phyloP scores from a whole-genome alignment of 2,888 invertebrate species.

The Polia nebulosa region DNA sequence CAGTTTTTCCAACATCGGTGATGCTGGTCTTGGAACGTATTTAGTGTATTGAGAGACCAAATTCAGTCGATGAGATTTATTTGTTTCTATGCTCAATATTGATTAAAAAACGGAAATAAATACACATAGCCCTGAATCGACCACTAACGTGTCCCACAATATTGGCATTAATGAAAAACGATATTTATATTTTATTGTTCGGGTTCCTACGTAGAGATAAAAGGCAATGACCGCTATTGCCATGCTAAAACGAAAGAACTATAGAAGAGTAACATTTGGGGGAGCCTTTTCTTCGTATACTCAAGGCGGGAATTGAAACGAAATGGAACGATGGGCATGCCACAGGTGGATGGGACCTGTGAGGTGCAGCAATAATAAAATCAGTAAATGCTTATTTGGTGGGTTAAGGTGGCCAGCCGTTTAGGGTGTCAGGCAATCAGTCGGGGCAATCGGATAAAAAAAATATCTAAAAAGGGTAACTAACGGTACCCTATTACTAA shows the following conservation, averaged over 20 bases:
- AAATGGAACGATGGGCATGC: background rate
- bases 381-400: background rate
- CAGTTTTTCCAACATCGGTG: too few species aligned
- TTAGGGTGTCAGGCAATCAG: too few species aligned
- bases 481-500: too few species aligned
- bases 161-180: too few species aligned
- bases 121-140: background rate
- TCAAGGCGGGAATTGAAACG: background rate
- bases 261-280: background rate
- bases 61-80: too few species aligned
- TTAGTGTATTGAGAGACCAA: too few species aligned
- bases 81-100: too few species aligned
- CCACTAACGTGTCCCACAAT: background rate
- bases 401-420: too few species aligned
- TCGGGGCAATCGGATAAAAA: too few species aligned
- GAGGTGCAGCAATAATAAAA: background rate
- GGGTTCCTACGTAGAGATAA: background rate
- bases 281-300: background rate
- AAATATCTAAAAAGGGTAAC: too few species aligned
- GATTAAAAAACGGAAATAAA: too few species aligned
- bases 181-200: background rate
- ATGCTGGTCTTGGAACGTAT: too few species aligned
- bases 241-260: background rate
- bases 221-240: background rate
- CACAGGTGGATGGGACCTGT: slow-evolving; percentile 8